Evolutionary conservation across 2,113 vertebrate genomes (phyloP), one percentile per base, ranked within the genome.

Genomic region (Dissostichus mawsoni): DNA sequence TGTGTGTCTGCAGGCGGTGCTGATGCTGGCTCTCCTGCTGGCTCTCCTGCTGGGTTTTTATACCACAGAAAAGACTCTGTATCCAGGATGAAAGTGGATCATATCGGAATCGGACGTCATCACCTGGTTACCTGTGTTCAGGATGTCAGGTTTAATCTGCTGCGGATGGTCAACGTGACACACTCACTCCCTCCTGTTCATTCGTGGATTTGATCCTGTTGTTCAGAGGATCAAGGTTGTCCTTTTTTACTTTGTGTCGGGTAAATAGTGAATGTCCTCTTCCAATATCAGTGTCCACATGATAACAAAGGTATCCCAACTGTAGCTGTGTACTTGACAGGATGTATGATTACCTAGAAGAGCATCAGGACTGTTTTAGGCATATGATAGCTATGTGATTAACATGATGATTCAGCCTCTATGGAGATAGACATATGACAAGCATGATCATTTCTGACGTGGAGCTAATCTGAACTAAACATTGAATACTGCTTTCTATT

Each of bases 161-260:
- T 70, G 58, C 45, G 18, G 51, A 29, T 29, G 80, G 11, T 59
- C 80, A 69, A 20, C 33, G 62, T 78, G 87, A 90, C 83, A 79
- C 14, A 0, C 41, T 2, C 63, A 23, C 69, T 79, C 89, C 82
- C 76, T 58, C 64, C 41, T 53, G 29, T 71, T 52, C 9, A 61
- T 41, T 53, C 12, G 33, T 56, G 25, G 79, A 17, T 16, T 77
- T 57, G 17, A 80, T 57, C 76, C 23, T 6, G 13, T 41, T 6
- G 13, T 50, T 55, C 14, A 47, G 45, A 65, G 6, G 29, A 44
- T 66, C 0, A 72, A 18, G 50, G 18, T 20, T 53, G 6, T 57
- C 65, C 0, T 25, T 53, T 48, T 41, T 4, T 29, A 29, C 4
- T 29, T 29, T 29, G 0, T 29, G 29, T 29, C 3, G 29, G 29